Evolutionary conservation across 64 coral and sea anemone genomes (phyloP).

Genomic region (Pocillopora verrucosa): DNA sequence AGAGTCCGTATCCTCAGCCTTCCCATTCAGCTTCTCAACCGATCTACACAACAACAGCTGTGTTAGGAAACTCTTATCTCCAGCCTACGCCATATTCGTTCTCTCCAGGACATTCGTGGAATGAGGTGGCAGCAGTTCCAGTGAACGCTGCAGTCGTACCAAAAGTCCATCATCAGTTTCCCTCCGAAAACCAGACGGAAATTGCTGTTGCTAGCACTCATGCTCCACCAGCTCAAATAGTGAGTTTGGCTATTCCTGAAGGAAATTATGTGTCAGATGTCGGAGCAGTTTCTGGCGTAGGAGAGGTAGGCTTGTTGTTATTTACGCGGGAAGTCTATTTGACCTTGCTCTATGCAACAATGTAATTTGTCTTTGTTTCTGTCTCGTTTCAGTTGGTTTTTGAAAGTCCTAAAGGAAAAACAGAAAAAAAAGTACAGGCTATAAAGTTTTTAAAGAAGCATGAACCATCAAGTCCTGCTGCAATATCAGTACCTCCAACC

Average conservation of each 20-base stretch:
- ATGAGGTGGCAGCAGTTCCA: conserved; percentile 35
- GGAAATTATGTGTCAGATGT: conserved; percentile 54
- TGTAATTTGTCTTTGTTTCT: not conserved
- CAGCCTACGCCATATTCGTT: conserved; percentile 50
- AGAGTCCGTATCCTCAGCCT: conserved; percentile 73
- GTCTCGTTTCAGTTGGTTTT: not conserved
- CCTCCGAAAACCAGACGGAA: conserved; percentile 36
- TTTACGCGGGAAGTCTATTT: not conserved
- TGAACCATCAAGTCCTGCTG: conserved; percentile 24
- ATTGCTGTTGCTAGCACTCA: conserved; percentile 47
- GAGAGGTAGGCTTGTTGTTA: conserved; percentile 20
- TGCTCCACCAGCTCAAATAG: conserved; percentile 51
- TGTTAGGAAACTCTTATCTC: conserved; percentile 30
- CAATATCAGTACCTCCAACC: conserved; percentile 14
- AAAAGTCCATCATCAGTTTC: conserved; percentile 37
- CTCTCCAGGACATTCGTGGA: conserved; percentile 35
- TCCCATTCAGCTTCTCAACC: conserved; percentile 69
- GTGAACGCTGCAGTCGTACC: conserved; percentile 28
- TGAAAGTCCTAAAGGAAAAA: conserved; percentile 37
- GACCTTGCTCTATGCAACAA: not conserved
- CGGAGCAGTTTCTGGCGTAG: conserved; percentile 25
- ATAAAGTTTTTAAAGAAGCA: conserved; percentile 49
- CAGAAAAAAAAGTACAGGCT: conserved; percentile 27
- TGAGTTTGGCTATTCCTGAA: conserved; percentile 60
- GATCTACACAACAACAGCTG: conserved; percentile 36